Evolutionary conservation across 2,113 vertebrate species (phyloP).

Genomic region (Perccottus glenii): DNA sequence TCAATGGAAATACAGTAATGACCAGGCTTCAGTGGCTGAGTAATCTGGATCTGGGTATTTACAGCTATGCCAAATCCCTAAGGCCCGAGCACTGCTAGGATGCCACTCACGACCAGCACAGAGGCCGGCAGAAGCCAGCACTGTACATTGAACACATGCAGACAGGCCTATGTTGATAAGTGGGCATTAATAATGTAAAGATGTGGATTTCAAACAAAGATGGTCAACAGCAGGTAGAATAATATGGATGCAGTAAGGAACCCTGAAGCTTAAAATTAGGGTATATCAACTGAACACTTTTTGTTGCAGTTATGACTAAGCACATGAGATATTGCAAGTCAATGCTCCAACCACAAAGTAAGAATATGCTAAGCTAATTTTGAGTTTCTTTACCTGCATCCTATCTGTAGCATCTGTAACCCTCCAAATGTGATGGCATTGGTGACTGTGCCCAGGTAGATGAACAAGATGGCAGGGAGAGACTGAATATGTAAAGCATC

Average conservation of each 20-base stretch:
- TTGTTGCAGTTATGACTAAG: slow-evolving; percentile 9
- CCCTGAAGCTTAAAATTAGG: slow-evolving; percentile 50
- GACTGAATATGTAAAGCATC: slow-evolving; percentile 95
- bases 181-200: neutral
- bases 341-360: no score
- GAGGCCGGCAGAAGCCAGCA: neutral
- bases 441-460: slow-evolving; percentile 96
- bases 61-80: slow-evolving; percentile 65
- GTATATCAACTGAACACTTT: slow-evolving; percentile 43
- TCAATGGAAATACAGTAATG: slow-evolving; percentile 30
- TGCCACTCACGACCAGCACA: slow-evolving; percentile 11
- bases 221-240: no score
- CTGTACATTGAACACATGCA: neutral
- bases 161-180: no score
- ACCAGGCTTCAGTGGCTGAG: slow-evolving; percentile 45
- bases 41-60: slow-evolving; percentile 79
- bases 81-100: slow-evolving; percentile 12
- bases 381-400: slow-evolving; percentile 99
- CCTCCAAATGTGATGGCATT: slow-evolving; percentile 99
- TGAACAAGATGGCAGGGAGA: slow-evolving; percentile 94
- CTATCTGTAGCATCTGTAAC: slow-evolving; percentile 94
- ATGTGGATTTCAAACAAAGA: no score
- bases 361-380: no score
- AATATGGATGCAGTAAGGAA: slow-evolving; percentile 39
- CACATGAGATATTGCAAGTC: neutral